Evolutionary conservation across 2,888 invertebrate genomes (phyloP).

Genomic region (Gonocerus acuteangulatus): DNA sequence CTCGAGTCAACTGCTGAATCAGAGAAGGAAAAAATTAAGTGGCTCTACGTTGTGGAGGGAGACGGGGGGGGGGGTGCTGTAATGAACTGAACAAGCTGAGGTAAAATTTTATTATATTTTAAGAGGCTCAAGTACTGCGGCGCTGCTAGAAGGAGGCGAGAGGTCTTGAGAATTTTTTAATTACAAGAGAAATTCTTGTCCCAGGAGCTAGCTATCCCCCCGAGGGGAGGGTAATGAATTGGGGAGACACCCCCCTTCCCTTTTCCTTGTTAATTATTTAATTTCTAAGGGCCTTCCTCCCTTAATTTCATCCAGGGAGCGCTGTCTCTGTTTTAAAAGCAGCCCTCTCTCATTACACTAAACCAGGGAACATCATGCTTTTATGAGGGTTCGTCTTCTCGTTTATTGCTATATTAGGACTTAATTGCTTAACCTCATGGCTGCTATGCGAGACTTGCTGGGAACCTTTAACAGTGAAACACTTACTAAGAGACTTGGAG

Average conservation of each 20-base stretch:
- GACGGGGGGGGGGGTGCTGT: neutral
- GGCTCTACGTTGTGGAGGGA: constrained; percentile 1
- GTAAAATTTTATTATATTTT: constrained; percentile 30
- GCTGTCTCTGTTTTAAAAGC: no score
- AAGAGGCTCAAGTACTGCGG: constrained; percentile 1
- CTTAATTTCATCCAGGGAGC: no score
- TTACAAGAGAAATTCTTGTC: neutral
- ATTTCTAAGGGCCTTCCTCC: neutral
- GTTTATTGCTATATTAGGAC: no score
- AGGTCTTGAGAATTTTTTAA: constrained; percentile 3
- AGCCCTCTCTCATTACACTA: no score
- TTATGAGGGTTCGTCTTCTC: no score
- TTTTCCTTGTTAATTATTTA: neutral
- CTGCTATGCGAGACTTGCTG: neutral
- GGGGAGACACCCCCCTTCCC: neutral
- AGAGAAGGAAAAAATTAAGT: constrained; percentile 8
- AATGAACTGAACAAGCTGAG: constrained; percentile 26
- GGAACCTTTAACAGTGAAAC: constrained; percentile 19
- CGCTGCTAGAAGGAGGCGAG: neutral
- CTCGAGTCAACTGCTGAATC: constrained; percentile 3
- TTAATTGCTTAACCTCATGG: neutral
- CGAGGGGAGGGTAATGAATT: neutral
- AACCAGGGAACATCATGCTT: no score
- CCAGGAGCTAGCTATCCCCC: no score
- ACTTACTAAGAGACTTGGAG: no score